Evolutionary conservation across 1,140 invertebrate genomes (phyloP), one percentile per base, ranked within the genome.

Genomic region (Dendroctonus ponderosae): DNA sequence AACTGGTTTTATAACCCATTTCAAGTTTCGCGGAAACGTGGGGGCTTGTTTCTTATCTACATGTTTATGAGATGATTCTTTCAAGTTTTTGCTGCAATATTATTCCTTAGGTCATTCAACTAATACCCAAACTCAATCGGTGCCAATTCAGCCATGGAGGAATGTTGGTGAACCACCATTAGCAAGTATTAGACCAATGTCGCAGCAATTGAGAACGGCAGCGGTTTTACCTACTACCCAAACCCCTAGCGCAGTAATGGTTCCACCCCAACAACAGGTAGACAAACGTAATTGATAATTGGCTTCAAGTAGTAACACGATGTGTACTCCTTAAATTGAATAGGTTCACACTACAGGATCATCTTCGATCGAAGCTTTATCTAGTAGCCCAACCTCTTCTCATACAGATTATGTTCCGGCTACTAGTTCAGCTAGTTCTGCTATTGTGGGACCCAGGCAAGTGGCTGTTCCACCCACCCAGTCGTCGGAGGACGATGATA

Each of bases 171-270:
- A 92, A 75, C 92, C 91, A 0, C 91, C 91, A 5, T 84, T 94
- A 59, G 94, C 94, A 7, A 96, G 93, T 71, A 97, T 97, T 70
- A 82, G 93, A 11, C 95, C 95, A 0, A 95, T 96, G 87, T 92
- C 88, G 59, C 87, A 83, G 65, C 87, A 83, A 66, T 84, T 84
- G 11, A 81, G 87, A 64, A 93, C 89, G 37, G 90, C 89, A 2
- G 90, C 91, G 7, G 90, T 93, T n/a, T 80, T 91, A 68, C 91
- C 90, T 0, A 89, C 87, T 41, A 88, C 86, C 37, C 78, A 80
- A 66, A 76, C 71, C 26, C 73, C 75, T 11, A 73, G 72, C 76
- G 76, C 62, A 38, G 85, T 86, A 5, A 78, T 87, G 68, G 84
- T 88, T 14, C 84, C 85, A 7, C 85, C 86, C 2, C 86, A 87